phyloP scores from a whole-genome alignment of 1,140 invertebrate genomes.

The Ceratina calcarata region DNA sequence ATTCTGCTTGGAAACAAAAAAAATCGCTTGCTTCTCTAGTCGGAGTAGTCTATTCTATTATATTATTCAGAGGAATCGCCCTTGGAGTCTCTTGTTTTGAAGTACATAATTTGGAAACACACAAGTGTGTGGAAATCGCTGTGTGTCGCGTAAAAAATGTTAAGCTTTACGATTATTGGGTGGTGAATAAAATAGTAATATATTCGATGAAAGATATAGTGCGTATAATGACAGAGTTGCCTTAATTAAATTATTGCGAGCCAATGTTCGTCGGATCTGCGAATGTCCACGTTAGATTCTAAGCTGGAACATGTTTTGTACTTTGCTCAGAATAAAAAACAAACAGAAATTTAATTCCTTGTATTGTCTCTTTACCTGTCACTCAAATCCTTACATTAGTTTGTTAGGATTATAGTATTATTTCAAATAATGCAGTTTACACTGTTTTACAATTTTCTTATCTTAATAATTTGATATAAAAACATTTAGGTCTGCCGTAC shows the following conservation, averaged over 20 bases:
- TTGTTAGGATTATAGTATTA: not conserved
- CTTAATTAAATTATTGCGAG: conserved; percentile 74
- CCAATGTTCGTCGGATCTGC: conserved; percentile 11
- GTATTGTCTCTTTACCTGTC: not conserved
- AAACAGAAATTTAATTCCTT: conserved; percentile 49
- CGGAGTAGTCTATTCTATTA: conserved; percentile 63
- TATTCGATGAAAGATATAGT: conserved; percentile 61
- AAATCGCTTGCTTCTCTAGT: conserved; percentile 74
- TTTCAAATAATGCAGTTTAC: too few relatives aligned
- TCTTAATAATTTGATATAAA: too few relatives aligned
- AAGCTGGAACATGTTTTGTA: conserved; percentile 70
- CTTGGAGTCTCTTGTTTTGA: conserved; percentile 15
- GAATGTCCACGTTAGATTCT: conserved; percentile 56
- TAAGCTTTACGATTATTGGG: conserved; percentile 46
- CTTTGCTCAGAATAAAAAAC: conserved; percentile 72
- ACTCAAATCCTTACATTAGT: not conserved
- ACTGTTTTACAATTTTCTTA: too few relatives aligned
- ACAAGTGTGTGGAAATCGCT: conserved; percentile 11
- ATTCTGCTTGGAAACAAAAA: conserved; percentile 56
- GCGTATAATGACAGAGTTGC: conserved; percentile 68
- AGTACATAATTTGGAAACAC: conserved; percentile 1
- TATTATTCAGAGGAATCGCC: conserved; percentile 11
- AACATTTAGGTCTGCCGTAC: too few relatives aligned
- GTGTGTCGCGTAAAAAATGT: conserved; percentile 14
- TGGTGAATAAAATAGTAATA: conserved; percentile 65